Base-by-base conservation (phyloP, 1,140 invertebrate genomes). In the Oryzaephilus surinamensis region DNA sequence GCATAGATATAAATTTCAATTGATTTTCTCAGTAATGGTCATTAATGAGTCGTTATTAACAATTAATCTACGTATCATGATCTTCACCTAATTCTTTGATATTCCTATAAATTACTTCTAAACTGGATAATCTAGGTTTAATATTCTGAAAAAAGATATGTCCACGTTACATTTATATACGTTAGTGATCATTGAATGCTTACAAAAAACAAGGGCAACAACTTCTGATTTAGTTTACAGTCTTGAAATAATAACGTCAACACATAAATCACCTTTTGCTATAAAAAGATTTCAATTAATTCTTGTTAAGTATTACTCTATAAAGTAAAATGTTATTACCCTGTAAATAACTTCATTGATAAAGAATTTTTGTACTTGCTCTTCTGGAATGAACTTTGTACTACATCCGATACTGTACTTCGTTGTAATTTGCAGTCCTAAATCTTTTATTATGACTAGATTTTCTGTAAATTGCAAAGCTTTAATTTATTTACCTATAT, bases 281-380 rank as follows among this genome's bases (percentile, higher is more conserved):
- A 26, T 15, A 57, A 55, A 8, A n/a, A n/a, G n/a, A n/a, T n/a
- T n/a, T n/a, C n/a, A n/a, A n/a, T n/a, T n/a, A n/a, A n/a, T n/a
- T n/a, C n/a, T n/a, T n/a, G n/a, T n/a, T n/a, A n/a, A n/a, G n/a
- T n/a, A n/a, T n/a, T 10, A 19, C n/a, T 8, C 5, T 32, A 29
- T 39, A 32, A 31, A 39, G 15, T 18, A 21, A 32, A 20, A 39
- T 18, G 20, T 31, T 32, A 46, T 45, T 55, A 75, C 73, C 56
- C 67, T 62, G 41, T 61, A 63, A 42, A 76, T 71, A 18, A 75
- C 72, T 64, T 76, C 73, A 53, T 75, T 74, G 11, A 76, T 71
- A 40, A 74, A 68, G 38, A 75, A 53, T 53, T 72, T 67, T 34
- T 70, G 54, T n/a, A 76, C 58, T 30, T 54, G 60, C 6, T 64